Evolutionary conservation across 2,113 vertebrate genomes (phyloP), one percentile per base, ranked within the genome.

Genomic region (Pachycephala philippinensis): DNA sequence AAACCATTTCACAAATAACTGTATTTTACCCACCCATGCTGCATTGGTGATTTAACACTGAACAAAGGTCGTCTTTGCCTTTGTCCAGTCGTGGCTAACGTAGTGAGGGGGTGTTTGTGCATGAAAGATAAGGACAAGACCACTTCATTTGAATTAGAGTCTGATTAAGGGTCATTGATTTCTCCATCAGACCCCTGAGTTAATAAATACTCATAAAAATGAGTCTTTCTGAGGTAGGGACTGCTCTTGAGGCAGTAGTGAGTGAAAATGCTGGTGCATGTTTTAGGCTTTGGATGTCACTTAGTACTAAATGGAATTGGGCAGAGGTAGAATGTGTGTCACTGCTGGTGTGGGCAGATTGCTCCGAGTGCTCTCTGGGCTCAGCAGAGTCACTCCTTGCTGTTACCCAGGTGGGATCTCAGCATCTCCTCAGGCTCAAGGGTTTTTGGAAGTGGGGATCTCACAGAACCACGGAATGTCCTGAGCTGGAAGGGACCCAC

Each of bases 21-120:
- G 7, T 49, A 13, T 45, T 42, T 37, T 47, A 19, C 39, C 59
- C 37, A 37, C 53, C 18, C 17, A 4, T 0, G 0, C 45, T 8
- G 2, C 0, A 0, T 1, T 40, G 69, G 3, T 56, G 81, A 22
- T 6, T 15, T n/a, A 68, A 30, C 59, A 5, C 7, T 50, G 69
- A 66, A 16, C 61, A 70, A 22, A 61, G 24, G 72, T 78, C 37
- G 77, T 56, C 45, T 69, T 68, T 33, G 61, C 15, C 0, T 65
- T 63, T 57, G 35, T 70, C 74, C 66, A 11, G 13, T n/a, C 1
- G 1, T 44, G 40, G n/a, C 66, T 47, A 7, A 18, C 0, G 0
- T 4, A 24, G 53, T 0, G 0, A 76, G 31, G 7, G 53, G 9
- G 5, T 50, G 45, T 56, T 74, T 75, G 44, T 76, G 63, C 49